Evolutionary conservation across 1,140 invertebrate species (phyloP), one percentile per base, ranked within the genome.

Genomic region (Lucilia sericata): DNA sequence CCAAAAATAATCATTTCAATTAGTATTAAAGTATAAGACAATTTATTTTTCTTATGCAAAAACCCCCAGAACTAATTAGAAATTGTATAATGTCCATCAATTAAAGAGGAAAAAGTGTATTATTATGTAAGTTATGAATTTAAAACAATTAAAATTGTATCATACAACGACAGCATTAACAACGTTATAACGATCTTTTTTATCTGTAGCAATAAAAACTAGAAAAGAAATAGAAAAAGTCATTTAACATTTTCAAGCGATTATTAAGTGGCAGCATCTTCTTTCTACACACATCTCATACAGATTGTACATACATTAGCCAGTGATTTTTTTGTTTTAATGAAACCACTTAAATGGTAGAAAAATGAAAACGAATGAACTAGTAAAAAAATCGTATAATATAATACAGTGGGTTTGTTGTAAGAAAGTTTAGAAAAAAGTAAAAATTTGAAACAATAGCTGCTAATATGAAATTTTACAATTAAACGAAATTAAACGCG

Each of bases 251-350:
- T 19, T 70, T 21, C 51, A n/a, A 55, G 51, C 51, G 51, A 55
- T 55, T 55, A n/a, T 70, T 70, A 70, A 70, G 65, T 70, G 65
- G 65, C 65, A 70, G 65, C 65, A 70, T 60, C 14, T 60, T 60
- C 17, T 42, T 3, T 30, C 25, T 9, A 17, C 51, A 55, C 51
- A n/a, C 8, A 60, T 14, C 55, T 7, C 2, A 60, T 17, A n/a
- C 55, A 60, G 14, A 17, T 14, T 60, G 55, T 17, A 60, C 10
- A 10, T 60, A n/a, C n/a, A 60, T 60, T 60, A 17, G 55, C 55
- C 55, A 60, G 55, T 70, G 65, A 70, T 70, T 60, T 70, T 70
- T 30, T 30, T 30, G 25, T 30, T 30, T 21, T 70, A 21, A 21
- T 70, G n/a, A 19, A 70, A 70, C n/a, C 65, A 70, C 65, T 70